Conservation (phyloP, 2,113 vertebrate genomes). For the Prunella himalayana region DNA sequence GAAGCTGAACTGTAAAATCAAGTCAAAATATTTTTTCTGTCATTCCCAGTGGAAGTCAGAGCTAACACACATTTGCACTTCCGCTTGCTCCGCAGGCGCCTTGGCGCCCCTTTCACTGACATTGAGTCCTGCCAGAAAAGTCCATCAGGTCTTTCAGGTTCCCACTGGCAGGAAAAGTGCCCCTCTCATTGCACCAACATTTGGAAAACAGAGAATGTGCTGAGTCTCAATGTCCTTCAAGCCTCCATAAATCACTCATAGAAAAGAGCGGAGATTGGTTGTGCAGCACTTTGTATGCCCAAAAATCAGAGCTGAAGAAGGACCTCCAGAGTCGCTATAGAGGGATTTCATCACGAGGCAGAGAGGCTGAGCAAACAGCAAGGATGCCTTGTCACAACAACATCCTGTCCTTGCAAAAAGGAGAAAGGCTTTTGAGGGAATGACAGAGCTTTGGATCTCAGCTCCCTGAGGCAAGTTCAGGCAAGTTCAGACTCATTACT, state of each 20-base stretch:
- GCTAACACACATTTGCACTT: neutral
- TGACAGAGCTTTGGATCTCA: slow-evolving; percentile 59
- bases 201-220: slow-evolving; percentile 33
- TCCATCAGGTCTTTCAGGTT: slow-evolving; percentile 41
- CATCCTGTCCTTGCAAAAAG: slow-evolving; percentile 57
- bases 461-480: slow-evolving; percentile 43
- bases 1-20: slow-evolving; percentile 28
- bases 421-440: slow-evolving; percentile 56
- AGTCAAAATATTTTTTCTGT: slow-evolving; percentile 46
- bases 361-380: slow-evolving; percentile 29
- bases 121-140: slow-evolving; percentile 11
- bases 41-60: slow-evolving; percentile 9
- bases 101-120: neutral
- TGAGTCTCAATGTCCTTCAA: slow-evolving; percentile 12
- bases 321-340: slow-evolving; percentile 60
- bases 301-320: slow-evolving; percentile 1
- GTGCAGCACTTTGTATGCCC: slow-evolving; percentile 26
- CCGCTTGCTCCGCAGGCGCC: neutral
- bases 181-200: neutral
- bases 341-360: slow-evolving; percentile 48
- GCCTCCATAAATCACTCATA: slow-evolving; percentile 56
- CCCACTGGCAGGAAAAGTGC: slow-evolving; percentile 26
- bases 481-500: slow-evolving; percentile 60
- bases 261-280: slow-evolving; percentile 23
- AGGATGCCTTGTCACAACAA: slow-evolving; percentile 49